These are phyloP conservation scores for Hippoglossus hippoglossus DNA, from an alignment of 2,797 vertebrate species.

Conservation along the genomic window DNA sequence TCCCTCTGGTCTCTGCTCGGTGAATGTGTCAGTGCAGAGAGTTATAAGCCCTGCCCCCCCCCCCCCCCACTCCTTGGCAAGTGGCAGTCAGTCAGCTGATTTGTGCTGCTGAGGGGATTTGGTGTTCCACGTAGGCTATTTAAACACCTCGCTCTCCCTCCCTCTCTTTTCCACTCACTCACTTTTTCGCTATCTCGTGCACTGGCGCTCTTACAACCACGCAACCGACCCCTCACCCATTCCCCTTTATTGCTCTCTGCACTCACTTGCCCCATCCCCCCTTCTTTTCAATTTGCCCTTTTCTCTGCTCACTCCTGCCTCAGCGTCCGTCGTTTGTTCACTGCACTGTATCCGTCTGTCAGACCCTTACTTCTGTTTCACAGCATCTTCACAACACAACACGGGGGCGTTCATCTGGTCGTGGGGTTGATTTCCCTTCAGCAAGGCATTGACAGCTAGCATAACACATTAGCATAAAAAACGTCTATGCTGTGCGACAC, in stretches of 20 bases:
- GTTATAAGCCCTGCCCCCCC: slow-evolving; percentile 61
- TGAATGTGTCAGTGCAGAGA: slow-evolving; percentile 72
- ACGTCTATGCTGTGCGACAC: too few relatives aligned
- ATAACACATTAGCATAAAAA: neutral
- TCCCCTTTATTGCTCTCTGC: slow-evolving; percentile 45
- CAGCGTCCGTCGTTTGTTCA: slow-evolving; percentile 20
- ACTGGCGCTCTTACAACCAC: slow-evolving; percentile 37
- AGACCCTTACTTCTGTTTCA: slow-evolving; percentile 2
- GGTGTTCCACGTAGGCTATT: slow-evolving; percentile 85
- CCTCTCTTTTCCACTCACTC: slow-evolving; percentile 41
- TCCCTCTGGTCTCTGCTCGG: slow-evolving; percentile 55
- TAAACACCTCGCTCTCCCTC: slow-evolving; percentile 68
- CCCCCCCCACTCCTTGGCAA: slow-evolving; percentile 72
- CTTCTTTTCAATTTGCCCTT: slow-evolving; percentile 43
- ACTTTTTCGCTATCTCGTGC: slow-evolving; percentile 57
- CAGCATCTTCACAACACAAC: slow-evolving; percentile 2
- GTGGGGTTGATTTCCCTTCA: neutral
- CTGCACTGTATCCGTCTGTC: slow-evolving; percentile 31
- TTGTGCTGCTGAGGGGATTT: slow-evolving; percentile 83
- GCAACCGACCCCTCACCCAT: slow-evolving; percentile 60
- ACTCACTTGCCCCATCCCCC: slow-evolving; percentile 46
- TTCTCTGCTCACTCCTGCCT: slow-evolving; percentile 36
- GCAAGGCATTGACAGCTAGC: neutral
- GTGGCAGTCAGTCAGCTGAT: slow-evolving; percentile 82
- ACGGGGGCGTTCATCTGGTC: neutral